Percentiles rank a stretch among this genome's conserved stretches.
phyloP scores from a whole-genome alignment of 2,888 invertebrate species.

The Sussaba pulchella region DNA sequence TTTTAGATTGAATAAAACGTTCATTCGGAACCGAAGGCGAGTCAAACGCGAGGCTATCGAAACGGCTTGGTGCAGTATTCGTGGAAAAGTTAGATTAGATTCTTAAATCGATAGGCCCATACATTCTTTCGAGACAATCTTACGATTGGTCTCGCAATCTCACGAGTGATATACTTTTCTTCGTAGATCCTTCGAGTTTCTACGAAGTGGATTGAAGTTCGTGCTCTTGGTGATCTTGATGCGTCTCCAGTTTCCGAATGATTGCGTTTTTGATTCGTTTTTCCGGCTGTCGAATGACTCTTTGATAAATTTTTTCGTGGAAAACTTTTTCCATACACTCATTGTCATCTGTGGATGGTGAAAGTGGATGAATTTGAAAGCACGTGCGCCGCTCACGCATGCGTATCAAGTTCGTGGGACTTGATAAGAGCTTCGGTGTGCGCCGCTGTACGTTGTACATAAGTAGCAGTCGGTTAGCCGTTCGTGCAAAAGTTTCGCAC shows the following conservation, averaged over 20 bases:
- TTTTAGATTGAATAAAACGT: too few relatives aligned
- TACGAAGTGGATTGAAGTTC: too few relatives aligned
- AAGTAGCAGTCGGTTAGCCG: slow-evolving; percentile 25
- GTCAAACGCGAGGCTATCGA: too few relatives aligned
- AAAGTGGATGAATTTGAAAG: slow-evolving; percentile 11
- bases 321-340: background rate
- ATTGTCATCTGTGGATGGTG: background rate
- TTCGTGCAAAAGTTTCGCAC: slow-evolving; percentile 27
- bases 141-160: background rate
- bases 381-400: background rate
- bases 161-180: too few relatives aligned
- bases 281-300: too few relatives aligned
- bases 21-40: too few relatives aligned
- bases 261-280: too few relatives aligned
- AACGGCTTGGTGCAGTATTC: background rate
- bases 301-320: background rate
- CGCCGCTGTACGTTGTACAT: background rate
- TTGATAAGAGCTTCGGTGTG: background rate
- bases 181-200: too few relatives aligned
- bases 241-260: too few relatives aligned
- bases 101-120: background rate
- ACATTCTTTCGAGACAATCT: background rate
- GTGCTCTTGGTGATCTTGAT: too few relatives aligned
- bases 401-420: slow-evolving; percentile 2
- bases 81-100: slow-evolving; percentile 20